Percentiles rank a stretch among this genome's conserved stretches.
Conservation (phyloP, 2,888 invertebrate genomes). For the Lydus trimaculatus region DNA sequence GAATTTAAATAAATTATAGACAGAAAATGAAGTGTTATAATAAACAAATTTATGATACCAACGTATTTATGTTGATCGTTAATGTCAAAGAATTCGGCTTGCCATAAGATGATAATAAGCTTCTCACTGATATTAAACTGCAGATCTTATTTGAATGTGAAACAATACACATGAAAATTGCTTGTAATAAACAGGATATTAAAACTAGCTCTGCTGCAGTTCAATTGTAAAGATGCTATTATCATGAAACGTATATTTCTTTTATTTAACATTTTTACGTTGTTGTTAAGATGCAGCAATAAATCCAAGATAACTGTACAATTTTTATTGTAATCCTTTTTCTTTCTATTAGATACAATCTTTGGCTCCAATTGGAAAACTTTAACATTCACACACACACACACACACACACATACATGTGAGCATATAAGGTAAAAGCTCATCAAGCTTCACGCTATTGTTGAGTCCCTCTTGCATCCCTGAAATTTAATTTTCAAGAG, state of each 20-base stretch:
- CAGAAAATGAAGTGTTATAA: not conserved
- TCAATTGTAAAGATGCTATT: slow-evolving; percentile 7
- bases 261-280: not conserved
- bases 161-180: slow-evolving; percentile 25
- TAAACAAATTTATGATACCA: not conserved
- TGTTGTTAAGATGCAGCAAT: not conserved
- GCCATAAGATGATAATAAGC: not conserved
- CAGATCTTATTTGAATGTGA: slow-evolving; percentile 26
- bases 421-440: not conserved
- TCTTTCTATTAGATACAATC: not conserved
- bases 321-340: not conserved
- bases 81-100: not conserved
- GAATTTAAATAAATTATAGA: not conserved
- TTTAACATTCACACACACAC: slow-evolving; percentile 2
- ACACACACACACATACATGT: no score
- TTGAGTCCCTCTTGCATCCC: slow-evolving; percentile 8
- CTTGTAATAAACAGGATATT: slow-evolving; percentile 33
- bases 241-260: no score
- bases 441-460: not conserved
- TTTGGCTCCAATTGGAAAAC: not conserved
- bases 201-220: slow-evolving; percentile 18
- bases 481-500: slow-evolving; percentile 10
- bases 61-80: not conserved
- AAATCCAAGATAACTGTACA: not conserved
- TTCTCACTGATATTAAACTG: slow-evolving; percentile 22